Percentiles rank a stretch among this genome's conserved stretches.
Evolutionary conservation across 2,113 vertebrate species (phyloP).

Genomic region (Phocoena phocoena): DNA sequence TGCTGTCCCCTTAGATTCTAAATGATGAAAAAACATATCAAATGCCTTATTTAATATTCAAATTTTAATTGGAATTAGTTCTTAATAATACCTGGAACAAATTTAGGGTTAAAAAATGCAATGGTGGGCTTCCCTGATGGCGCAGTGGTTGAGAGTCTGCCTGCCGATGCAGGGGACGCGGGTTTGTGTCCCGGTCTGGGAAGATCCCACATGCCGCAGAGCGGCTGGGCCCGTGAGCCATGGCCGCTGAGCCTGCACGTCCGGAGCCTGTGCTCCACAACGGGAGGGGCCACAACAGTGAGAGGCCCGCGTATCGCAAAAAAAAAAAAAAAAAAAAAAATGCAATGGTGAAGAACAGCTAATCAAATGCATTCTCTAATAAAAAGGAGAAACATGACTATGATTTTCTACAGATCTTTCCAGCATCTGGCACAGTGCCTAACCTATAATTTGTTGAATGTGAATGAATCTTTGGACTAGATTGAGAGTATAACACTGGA

Average conservation of each 20-base stretch:
- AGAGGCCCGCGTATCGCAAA: too few relatives aligned
- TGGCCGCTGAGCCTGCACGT: too few relatives aligned
- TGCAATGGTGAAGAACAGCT: background rate
- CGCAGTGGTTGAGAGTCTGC: too few relatives aligned
- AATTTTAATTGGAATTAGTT: slow-evolving; percentile 4
- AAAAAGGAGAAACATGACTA: background rate
- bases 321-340: background rate
- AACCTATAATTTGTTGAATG: background rate
- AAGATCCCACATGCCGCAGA: too few relatives aligned
- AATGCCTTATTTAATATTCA: background rate
- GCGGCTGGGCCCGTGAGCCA: too few relatives aligned
- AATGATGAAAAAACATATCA: background rate
- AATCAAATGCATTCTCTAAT: background rate
- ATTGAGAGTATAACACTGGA: background rate
- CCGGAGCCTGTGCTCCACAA: too few relatives aligned
- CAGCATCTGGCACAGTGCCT: background rate
- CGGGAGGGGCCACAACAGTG: too few relatives aligned
- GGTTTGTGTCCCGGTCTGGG: too few relatives aligned
- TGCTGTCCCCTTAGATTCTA: background rate
- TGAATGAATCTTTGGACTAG: background rate
- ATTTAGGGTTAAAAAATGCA: background rate
- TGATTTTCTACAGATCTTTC: background rate
- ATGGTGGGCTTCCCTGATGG: too few relatives aligned
- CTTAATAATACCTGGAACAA: background rate
- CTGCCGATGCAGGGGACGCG: too few relatives aligned